Evolutionary conservation across 2,888 invertebrate species (phyloP).

Genomic region (Melipona beecheii): DNA sequence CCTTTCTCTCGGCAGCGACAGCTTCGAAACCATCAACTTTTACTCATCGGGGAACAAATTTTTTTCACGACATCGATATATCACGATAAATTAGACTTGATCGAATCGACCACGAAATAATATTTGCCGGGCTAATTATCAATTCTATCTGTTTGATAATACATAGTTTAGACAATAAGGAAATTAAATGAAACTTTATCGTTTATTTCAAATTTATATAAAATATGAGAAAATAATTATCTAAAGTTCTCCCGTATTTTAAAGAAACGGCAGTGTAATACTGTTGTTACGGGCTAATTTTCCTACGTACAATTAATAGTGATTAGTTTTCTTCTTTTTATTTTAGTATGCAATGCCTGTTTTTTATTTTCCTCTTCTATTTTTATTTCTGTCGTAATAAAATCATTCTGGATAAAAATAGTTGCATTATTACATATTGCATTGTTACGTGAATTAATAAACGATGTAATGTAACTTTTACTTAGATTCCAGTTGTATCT

Average conservation of each 20-base stretch:
- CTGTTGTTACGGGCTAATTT: too few relatives aligned
- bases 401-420: not conserved
- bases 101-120: not conserved
- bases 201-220: not conserved
- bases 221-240: not conserved
- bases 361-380: not conserved
- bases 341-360: not conserved
- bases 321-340: not conserved
- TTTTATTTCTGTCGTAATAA: not conserved
- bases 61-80: not conserved
- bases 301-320: not conserved
- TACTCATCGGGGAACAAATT: conserved; percentile 56
- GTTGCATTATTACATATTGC: not conserved
- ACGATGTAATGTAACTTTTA: conserved; percentile 14
- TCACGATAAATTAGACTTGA: conserved; percentile 5
- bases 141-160: not conserved
- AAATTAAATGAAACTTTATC: not conserved
- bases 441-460: not conserved
- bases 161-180: not conserved
- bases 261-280: not conserved
- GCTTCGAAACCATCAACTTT: conserved; percentile 63
- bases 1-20: conserved; percentile 53
- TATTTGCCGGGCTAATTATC: not conserved
- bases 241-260: too few relatives aligned
- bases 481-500: conserved; percentile 56